phyloP scores from a whole-genome alignment of 2,113 vertebrate species.

The Perca schrenkii region DNA sequence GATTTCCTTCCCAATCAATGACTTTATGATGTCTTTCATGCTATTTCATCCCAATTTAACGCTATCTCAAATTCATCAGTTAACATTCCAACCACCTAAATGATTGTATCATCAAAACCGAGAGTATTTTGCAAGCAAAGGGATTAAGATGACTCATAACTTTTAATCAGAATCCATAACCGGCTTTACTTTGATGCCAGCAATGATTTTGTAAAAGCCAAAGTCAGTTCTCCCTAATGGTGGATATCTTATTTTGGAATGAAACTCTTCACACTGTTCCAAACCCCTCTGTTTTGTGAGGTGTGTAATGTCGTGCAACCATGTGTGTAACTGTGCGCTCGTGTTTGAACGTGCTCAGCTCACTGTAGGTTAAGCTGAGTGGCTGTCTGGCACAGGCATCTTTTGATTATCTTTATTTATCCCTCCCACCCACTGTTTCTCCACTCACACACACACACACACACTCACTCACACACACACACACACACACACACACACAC shows the following conservation, averaged over 20 bases:
- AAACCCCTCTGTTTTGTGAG: conserved; percentile 20
- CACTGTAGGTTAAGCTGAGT: conserved; percentile 72
- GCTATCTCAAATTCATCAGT: conserved; percentile 45
- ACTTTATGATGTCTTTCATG: conserved; percentile 22
- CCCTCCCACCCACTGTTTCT: conserved; percentile 44
- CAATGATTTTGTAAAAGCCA: conserved; percentile 18
- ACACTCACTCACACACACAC: conserved; percentile 33
- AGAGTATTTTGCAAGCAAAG: conserved; percentile 29
- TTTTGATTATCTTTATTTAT: conserved; percentile 78
- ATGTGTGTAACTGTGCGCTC: conserved; percentile 31
- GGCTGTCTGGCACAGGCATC: conserved; percentile 67
- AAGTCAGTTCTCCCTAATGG: conserved; percentile 25
- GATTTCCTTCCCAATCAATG: conserved; percentile 11
- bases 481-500: conserved; percentile 16
- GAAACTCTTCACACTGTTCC: conserved; percentile 38
- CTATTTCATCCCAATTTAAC: conserved; percentile 38
- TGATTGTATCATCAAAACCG: conserved; percentile 60
- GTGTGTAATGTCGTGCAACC: conserved; percentile 44
- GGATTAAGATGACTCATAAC: conserved; percentile 47
- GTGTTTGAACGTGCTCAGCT: conserved; percentile 43
- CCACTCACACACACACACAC: conserved; percentile 12
- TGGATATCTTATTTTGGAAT: conserved; percentile 23
- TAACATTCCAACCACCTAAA: conserved; percentile 34
- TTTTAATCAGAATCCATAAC: conserved; percentile 55
- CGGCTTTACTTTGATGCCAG: conserved; percentile 42